phyloP scores from a whole-genome alignment of 2,113 vertebrate genomes.

The Ramphastos sulfuratus region DNA sequence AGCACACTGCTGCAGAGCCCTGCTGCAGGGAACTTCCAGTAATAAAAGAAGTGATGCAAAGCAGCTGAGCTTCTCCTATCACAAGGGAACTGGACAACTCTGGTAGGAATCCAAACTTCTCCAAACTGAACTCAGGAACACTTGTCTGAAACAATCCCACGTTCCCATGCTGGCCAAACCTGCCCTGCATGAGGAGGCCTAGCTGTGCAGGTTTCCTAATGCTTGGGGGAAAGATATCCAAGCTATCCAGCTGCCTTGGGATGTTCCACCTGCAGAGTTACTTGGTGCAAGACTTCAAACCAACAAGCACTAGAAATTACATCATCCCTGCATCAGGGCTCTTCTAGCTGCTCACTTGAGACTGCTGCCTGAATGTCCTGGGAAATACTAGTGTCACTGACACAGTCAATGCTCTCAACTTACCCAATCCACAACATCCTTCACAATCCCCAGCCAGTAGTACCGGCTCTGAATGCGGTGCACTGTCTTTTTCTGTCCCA shows the following conservation, averaged over 20 bases:
- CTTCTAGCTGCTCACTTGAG: background rate
- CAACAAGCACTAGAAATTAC: background rate
- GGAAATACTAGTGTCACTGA: background rate
- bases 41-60: background rate
- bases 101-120: background rate
- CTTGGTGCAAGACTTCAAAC: background rate
- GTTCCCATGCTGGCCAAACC: background rate
- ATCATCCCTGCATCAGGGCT: background rate
- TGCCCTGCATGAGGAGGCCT: background rate
- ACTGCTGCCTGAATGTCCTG: background rate
- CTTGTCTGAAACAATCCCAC: background rate
- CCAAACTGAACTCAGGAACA: background rate
- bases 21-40: background rate
- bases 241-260: background rate
- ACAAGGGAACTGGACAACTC: background rate
- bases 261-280: background rate
- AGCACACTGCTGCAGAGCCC: background rate
- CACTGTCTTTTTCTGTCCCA: conserved; percentile 92
- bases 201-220: background rate
- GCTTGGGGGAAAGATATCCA: background rate
- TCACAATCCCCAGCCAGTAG: conserved; percentile 93
- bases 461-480: conserved; percentile 89
- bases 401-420: background rate
- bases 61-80: background rate
- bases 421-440: conserved; percentile 94